phyloP scores from a whole-genome alignment of 2,113 vertebrate species.

The Rhea pennata region DNA sequence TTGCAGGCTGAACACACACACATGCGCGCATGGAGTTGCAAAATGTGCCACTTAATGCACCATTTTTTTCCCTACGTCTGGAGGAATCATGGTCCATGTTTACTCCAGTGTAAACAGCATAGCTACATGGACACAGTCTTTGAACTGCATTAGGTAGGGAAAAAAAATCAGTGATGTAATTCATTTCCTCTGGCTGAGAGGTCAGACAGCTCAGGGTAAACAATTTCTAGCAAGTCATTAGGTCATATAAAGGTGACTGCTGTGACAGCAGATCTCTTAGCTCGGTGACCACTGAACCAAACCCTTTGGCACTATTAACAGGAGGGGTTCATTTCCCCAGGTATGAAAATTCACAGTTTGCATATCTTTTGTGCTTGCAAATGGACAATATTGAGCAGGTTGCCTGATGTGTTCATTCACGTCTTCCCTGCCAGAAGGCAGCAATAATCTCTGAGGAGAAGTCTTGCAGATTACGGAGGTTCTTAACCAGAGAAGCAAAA shows the following conservation, averaged over 20 bases:
- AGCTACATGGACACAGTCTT: not conserved
- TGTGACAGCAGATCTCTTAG: constrained; percentile 22
- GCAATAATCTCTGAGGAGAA: not conserved
- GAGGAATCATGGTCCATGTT: not conserved
- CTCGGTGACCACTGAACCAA: constrained; percentile 11
- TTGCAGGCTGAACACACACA: not conserved
- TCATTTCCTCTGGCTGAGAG: constrained; percentile 36
- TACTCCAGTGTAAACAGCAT: not conserved
- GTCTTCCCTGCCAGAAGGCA: not conserved
- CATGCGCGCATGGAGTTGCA: not conserved
- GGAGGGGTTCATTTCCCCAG: not conserved
- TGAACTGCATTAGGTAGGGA: not conserved
- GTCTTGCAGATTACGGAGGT: not conserved
- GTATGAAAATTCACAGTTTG: not conserved
- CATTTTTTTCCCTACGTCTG: not conserved
- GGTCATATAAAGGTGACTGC: not conserved
- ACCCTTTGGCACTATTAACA: not conserved
- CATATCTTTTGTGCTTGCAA: not conserved
- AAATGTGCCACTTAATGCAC: not conserved
- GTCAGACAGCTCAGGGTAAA: constrained; percentile 11
- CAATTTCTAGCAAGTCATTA: constrained; percentile 40
- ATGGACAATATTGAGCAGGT: not conserved
- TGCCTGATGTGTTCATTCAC: not conserved
- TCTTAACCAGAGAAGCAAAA: not conserved
- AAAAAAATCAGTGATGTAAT: not conserved